Base-by-base conservation (phyloP, 2,797 vertebrate genomes). In the Cheirogaleus major region DNA sequence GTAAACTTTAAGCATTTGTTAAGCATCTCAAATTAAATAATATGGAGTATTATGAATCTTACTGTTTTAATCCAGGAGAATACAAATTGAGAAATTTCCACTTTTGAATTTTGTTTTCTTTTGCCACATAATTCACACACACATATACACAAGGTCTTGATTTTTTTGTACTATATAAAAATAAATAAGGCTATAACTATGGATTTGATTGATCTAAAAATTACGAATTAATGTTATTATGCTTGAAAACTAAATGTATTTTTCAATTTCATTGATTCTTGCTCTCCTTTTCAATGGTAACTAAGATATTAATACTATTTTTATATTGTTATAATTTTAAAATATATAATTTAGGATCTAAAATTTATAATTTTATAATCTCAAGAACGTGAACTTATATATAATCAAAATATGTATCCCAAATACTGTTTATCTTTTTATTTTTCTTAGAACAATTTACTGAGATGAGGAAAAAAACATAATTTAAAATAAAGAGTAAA, bases 1-100 rank as follows among this genome's bases (percentile, higher is more conserved):
- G 61, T 48, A 91, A 79, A 81, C 86, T 92, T 95, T 90, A 96
- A 94, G 38, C 73, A 92, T 81, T 91, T 59, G 94, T 82, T 67
- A 96, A 97, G 27, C 25, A 70, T 10, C 90, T 3, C 32, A 84
- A 70, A 52, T 57, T 86, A 88, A 91, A 95, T 72, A 76, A 14
- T 10, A n/a, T 3, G 14, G 30, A 35, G 12, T 50, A 32, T n/a
- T 73, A 87, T 67, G 72, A 86, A 76, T 89, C 0, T 94, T 86
- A 63, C 17, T 38, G 48, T 82, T 87, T 95, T n/a, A 65, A 22
- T 89, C 41, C 25, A 94, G 52, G 11, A 80, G 87, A 89, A 79
- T 45, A 59, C 25, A 59, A 75, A 35, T 45, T 83, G n/a, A 96
- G 14, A 41, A 94, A 70, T 94, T 83, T 13, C 55, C 12, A 45